These are phyloP conservation scores for Heterodera filipjevi DNA, from an alignment of 2,888 invertebrate genomes.

Conservation along the genomic window DNA sequence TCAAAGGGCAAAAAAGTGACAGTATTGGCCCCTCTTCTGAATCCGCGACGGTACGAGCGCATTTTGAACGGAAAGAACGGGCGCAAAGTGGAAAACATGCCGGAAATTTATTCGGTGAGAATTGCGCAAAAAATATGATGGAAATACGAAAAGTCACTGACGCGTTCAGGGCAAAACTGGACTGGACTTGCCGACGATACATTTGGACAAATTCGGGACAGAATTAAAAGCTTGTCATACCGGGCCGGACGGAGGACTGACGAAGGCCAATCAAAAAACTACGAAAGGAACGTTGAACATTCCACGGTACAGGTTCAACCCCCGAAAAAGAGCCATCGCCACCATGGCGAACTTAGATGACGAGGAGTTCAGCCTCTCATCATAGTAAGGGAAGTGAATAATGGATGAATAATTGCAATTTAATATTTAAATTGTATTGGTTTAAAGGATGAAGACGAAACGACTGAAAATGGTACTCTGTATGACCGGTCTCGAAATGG, in stretches of 20 bases:
- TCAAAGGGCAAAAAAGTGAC: neutral
- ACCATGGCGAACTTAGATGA: conserved; percentile 63
- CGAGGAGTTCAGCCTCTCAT: conserved; percentile 54
- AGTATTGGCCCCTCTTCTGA: conserved; percentile 3
- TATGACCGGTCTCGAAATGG: neutral
- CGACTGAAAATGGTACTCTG: neutral
- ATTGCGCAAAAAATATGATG: neutral
- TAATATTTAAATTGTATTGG: neutral
- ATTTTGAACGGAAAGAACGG: conserved; percentile 46
- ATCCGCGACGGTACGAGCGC: conserved; percentile 38
- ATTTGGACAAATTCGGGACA: conserved; percentile 74
- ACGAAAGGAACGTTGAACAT: neutral
- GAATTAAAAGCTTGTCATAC: conserved; percentile 76
- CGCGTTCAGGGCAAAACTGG: conserved; percentile 65
- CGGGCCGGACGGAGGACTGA: conserved; percentile 81
- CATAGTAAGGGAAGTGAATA: conserved; percentile 43
- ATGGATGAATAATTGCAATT: neutral
- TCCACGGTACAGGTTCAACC: conserved; percentile 48
- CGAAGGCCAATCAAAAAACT: conserved; percentile 73
- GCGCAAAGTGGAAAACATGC: conserved; percentile 54
- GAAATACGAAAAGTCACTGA: neutral
- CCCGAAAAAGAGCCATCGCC: conserved; percentile 51
- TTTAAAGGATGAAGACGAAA: neutral
- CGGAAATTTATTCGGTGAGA: conserved; percentile 74
- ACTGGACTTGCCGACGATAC: conserved; percentile 46